Conservation (phyloP, 2,113 vertebrate species). For the Verasper variegatus region DNA sequence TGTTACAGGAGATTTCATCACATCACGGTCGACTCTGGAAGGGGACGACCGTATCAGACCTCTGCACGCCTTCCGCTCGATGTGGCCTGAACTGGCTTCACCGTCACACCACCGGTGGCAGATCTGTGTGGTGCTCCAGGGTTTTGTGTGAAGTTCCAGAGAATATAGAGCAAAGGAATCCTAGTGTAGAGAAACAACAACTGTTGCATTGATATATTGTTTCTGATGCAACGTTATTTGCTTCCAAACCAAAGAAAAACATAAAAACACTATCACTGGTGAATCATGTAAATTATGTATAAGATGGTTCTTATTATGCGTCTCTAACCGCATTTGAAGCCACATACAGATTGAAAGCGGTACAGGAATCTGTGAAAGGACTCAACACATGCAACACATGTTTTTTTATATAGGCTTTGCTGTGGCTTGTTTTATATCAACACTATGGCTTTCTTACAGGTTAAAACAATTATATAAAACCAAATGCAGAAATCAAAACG, state of each 20-base stretch:
- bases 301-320: too few relatives aligned
- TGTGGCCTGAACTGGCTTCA: slow-evolving; percentile 24
- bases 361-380: not conserved
- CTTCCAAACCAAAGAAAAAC: slow-evolving; percentile 4
- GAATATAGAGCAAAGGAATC: not conserved
- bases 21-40: slow-evolving; percentile 11
- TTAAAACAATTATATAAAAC: not conserved
- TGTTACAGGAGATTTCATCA: slow-evolving; percentile 65
- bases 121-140: slow-evolving; percentile 32
- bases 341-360: not conserved
- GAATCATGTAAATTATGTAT: too few relatives aligned
- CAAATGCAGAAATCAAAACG: too few relatives aligned
- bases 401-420: not conserved
- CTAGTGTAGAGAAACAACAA: not conserved
- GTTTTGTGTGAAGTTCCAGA: not conserved
- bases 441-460: too few relatives aligned
- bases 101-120: slow-evolving; percentile 20
- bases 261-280: not conserved
- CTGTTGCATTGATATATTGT: not conserved
- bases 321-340: too few relatives aligned
- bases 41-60: slow-evolving; percentile 29
- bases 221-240: not conserved
- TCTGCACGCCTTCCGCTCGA: not conserved
- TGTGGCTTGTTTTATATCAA: too few relatives aligned
- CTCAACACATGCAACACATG: not conserved